Percentiles rank a stretch among this genome's conserved stretches.
Evolutionary conservation across 2,888 invertebrate species (phyloP).

Genomic region (Thymelicus acteon): DNA sequence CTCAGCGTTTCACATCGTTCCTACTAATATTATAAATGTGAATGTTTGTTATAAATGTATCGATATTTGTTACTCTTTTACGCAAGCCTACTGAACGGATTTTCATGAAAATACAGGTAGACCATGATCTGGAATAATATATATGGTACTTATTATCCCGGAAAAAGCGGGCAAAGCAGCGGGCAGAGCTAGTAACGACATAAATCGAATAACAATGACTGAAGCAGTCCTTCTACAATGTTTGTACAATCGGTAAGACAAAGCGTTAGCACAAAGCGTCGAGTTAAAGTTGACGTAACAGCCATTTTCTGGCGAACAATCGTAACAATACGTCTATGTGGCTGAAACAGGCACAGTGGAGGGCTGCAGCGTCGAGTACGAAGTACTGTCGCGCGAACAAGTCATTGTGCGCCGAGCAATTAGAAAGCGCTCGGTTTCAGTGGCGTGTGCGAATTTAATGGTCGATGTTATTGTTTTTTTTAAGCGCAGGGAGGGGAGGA

Average conservation of each 20-base stretch:
- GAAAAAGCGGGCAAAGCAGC: too few relatives aligned
- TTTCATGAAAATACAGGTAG: too few relatives aligned
- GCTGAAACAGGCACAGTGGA: constrained; percentile 43
- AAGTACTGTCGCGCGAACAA: constrained; percentile 56
- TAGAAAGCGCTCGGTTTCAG: constrained; percentile 66
- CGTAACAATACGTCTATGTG: constrained; percentile 41
- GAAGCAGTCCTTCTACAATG: not conserved
- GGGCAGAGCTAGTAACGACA: not conserved
- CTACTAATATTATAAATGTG: too few relatives aligned
- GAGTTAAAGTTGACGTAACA: constrained; percentile 19
- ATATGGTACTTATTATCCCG: too few relatives aligned
- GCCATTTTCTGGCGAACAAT: constrained; percentile 31
- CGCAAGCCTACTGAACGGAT: too few relatives aligned
- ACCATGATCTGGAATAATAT: too few relatives aligned
- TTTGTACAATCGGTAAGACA: constrained; percentile 7
- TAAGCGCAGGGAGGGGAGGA: constrained; percentile 43
- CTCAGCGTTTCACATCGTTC: not conserved
- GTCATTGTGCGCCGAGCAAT: constrained; percentile 70
- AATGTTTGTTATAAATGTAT: too few relatives aligned
- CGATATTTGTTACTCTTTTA: too few relatives aligned
- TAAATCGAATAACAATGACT: not conserved
- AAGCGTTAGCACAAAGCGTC: constrained; percentile 18
- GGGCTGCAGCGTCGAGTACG: constrained; percentile 21
- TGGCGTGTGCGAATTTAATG: constrained; percentile 80
- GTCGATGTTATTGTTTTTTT: constrained; percentile 77